These are phyloP conservation scores for Microtus richardsoni DNA, from an alignment of 2,113 vertebrate genomes.

Conservation along the genomic window DNA sequence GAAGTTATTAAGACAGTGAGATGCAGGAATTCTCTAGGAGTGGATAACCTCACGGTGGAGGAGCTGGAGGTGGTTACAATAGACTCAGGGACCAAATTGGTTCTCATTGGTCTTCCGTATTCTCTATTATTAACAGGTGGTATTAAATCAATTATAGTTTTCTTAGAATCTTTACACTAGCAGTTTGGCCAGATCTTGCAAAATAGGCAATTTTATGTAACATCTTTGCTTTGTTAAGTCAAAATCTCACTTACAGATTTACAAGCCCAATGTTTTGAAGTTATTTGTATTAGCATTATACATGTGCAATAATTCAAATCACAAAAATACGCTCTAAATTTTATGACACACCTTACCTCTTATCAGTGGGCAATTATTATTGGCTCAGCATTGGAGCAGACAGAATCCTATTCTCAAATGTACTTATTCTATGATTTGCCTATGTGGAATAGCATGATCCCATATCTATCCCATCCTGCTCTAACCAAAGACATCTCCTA, in stretches of 20 bases:
- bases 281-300: not conserved
- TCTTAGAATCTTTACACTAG: not conserved
- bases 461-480: not conserved
- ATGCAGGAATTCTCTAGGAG: too few species aligned
- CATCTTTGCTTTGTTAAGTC: not conserved
- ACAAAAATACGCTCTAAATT: not conserved
- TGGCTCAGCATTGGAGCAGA: not conserved
- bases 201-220: not conserved
- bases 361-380: not conserved
- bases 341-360: not conserved
- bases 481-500: not conserved
- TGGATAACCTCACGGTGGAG: too few species aligned
- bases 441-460: not conserved
- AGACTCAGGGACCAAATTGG: too few species aligned
- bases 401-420: not conserved
- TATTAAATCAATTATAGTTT: not conserved
- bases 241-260: not conserved
- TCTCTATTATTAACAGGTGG: not conserved
- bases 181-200: too few species aligned
- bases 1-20: too few species aligned
- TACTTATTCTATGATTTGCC: not conserved
- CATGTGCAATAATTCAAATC: not conserved
- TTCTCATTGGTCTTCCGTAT: not conserved
- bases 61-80: too few species aligned
- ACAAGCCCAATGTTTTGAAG: not conserved